Evolutionary conservation across 2,888 invertebrate genomes (phyloP).

Genomic region (Plusia festucae): DNA sequence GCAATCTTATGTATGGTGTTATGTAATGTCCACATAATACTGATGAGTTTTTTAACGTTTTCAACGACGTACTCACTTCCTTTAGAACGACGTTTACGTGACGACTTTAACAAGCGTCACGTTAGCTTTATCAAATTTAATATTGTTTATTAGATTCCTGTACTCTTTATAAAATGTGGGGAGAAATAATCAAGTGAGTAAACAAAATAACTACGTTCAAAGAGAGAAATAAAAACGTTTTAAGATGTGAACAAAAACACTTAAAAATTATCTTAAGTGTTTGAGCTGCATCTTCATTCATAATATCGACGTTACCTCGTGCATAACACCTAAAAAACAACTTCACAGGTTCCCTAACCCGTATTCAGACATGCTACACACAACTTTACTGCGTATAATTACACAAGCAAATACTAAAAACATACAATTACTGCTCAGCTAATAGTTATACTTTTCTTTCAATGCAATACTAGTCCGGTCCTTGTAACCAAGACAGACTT

Average conservation of each 20-base stretch:
- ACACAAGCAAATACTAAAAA: constrained; percentile 27
- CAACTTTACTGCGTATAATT: constrained; percentile 11
- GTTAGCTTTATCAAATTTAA: too few species aligned
- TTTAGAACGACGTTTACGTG: too few species aligned
- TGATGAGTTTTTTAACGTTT: neutral
- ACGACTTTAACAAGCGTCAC: too few species aligned
- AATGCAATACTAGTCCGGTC: constrained; percentile 13
- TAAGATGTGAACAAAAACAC: neutral
- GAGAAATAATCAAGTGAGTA: too few species aligned
- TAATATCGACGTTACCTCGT: neutral
- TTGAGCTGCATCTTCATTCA: neutral
- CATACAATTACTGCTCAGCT: constrained; percentile 21
- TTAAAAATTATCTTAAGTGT: neutral
- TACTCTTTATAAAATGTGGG: too few species aligned
- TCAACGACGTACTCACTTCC: neutral
- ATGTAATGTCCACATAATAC: neutral
- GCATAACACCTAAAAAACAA: constrained; percentile 2
- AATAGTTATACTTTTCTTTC: constrained; percentile 26
- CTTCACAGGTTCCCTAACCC: neutral
- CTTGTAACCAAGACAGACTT: constrained; percentile 16
- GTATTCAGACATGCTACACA: neutral
- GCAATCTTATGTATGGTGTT: constrained; percentile 33
- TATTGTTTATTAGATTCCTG: too few species aligned
- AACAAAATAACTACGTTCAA: too few species aligned
- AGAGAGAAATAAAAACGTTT: neutral